Conservation (phyloP, 2,113 vertebrate genomes). For the Steatornis caripensis region DNA sequence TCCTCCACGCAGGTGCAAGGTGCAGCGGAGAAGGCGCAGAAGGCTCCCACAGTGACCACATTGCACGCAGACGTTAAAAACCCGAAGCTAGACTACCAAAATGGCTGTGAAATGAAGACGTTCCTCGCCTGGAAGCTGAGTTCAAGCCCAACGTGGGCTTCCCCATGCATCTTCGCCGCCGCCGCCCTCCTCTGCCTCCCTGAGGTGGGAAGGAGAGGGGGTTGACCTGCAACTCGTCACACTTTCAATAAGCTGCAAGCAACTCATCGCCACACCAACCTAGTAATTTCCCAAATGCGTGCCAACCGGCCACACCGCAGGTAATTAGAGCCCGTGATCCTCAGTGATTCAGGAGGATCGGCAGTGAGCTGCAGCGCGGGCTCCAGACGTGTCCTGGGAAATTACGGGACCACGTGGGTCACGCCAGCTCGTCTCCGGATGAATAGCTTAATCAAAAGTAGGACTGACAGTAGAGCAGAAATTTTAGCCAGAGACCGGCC, state of each 20-base stretch:
- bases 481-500: not conserved
- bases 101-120: not conserved
- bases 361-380: accelerated
- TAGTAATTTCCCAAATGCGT: not conserved
- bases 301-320: not conserved
- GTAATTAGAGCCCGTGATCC: not conserved
- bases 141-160: not conserved
- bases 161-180: not conserved
- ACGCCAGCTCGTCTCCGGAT: not conserved
- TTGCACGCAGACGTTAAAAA: not conserved
- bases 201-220: not conserved
- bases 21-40: not conserved
- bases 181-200: not conserved
- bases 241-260: not conserved
- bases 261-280: not conserved
- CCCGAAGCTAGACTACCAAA: not conserved
- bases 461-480: not conserved
- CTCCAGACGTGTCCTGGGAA: not conserved
- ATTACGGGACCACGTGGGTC: not conserved
- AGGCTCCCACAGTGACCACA: not conserved
- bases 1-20: not conserved
- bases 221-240: not conserved
- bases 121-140: not conserved
- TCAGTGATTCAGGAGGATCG: not conserved
- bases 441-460: not conserved